phyloP scores from a whole-genome alignment of 1,140 invertebrate genomes.

The Calycopis cecrops region DNA sequence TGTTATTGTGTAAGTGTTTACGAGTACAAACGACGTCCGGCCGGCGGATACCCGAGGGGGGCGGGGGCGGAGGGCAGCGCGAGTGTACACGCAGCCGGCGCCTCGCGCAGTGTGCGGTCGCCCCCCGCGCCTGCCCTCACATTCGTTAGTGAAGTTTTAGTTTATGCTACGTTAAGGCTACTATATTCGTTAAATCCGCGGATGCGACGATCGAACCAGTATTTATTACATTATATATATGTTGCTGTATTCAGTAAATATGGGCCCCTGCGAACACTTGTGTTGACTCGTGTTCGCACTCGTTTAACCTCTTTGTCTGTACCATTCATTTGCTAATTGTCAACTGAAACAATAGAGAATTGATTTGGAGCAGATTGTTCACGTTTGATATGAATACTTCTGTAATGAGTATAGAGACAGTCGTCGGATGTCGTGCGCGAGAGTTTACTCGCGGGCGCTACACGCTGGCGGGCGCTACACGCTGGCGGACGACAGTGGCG shows the following conservation, averaged over 20 bases:
- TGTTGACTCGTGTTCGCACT: not conserved
- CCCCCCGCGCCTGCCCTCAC: not conserved
- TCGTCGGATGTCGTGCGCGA: too few species aligned
- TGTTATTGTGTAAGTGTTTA: too few species aligned
- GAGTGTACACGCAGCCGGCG: too few species aligned
- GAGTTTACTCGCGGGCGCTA: too few species aligned
- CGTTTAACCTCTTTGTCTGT: not conserved
- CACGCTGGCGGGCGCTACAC: too few species aligned
- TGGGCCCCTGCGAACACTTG: too few species aligned
- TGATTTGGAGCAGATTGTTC: not conserved
- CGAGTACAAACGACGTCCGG: not conserved
- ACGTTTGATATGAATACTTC: not conserved
- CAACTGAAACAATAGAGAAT: not conserved
- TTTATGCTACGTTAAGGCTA: constrained; percentile 8
- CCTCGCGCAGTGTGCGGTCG: too few species aligned
- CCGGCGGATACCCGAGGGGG: not conserved
- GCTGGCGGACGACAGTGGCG: too few species aligned
- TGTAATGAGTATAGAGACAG: too few species aligned
- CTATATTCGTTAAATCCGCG: not conserved
- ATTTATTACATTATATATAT: constrained; percentile 6
- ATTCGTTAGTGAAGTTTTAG: constrained; percentile 6
- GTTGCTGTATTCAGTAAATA: not conserved
- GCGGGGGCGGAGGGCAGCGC: not conserved
- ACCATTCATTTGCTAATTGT: not conserved
- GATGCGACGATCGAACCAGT: constrained; percentile 6